Percentiles rank a stretch among this genome's conserved stretches.
phyloP scores from a whole-genome alignment of 2,113 vertebrate genomes.

The Aramus guarauna region DNA sequence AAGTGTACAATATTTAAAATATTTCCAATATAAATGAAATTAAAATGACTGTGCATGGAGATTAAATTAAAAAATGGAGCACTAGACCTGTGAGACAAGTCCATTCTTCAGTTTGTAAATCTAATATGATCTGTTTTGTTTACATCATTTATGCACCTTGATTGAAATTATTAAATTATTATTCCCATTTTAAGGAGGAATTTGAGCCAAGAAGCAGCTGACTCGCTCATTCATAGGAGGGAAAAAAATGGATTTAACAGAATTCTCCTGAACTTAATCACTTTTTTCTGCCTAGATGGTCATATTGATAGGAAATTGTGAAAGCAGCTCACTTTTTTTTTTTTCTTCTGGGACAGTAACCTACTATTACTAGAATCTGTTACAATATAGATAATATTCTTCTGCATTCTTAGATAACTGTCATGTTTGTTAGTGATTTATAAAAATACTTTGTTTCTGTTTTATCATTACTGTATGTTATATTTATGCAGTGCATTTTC shows the following conservation, averaged over 20 bases:
- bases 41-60: not conserved
- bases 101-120: not conserved
- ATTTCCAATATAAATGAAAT: not conserved
- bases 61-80: not conserved
- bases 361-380: not conserved
- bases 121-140: not conserved
- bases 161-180: not conserved
- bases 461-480: not conserved
- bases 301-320: not conserved
- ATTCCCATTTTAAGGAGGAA: not conserved
- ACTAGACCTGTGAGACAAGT: not conserved
- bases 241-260: not conserved
- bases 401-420: not conserved
- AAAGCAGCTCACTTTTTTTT: not conserved
- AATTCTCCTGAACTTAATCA: not conserved
- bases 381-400: not conserved
- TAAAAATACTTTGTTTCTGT: not conserved
- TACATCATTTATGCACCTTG: not conserved
- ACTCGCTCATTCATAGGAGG: not conserved
- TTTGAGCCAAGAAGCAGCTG: not conserved
- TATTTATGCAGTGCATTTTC: not conserved
- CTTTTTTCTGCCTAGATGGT: not conserved
- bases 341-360: not conserved
- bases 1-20: not conserved
- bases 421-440: not conserved